Base-by-base conservation (phyloP, 35 echinoderm and acorn worm genomes). In the Apostichopus parvimensis region DNA sequence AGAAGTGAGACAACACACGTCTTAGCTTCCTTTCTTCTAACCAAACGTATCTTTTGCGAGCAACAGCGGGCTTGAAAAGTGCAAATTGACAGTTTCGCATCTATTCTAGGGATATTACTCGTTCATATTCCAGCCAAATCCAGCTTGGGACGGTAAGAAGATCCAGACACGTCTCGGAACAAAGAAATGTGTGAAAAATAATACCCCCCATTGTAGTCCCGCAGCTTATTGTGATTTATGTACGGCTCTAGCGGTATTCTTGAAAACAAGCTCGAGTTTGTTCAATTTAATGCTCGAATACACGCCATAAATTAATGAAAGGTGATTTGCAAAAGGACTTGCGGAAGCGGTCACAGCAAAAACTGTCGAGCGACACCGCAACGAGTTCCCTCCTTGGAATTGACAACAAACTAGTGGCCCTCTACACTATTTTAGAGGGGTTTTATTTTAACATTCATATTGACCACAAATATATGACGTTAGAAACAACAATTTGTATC, bases 211-310 rank as follows among this genome's bases (percentile, higher is more conserved):
- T 84, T 84, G 81, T 84, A 15, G 57, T 59, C 81, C 8, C 55
- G 17, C 81, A 18, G 56, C 17, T 84, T 59, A 58, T 23, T 84
- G 55, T 45, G 57, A 84, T 23, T 84, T 59, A 56, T 84, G 55
- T 84, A 55, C 24, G 81, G 81, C 81, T 84, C 54, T 58, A 55
- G n/a, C 54, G 20, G 81, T 58, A 22, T 58, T 84, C 81, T 23
- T 59, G 81, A 84, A 83, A 84, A 84, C 81, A 84, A 84, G 57
- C 55, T 24, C 54, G 58, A 18, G 81, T 84, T 84, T 84, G 81
- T 84, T 84, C 81, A 84, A 84, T 84, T 84, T 84, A 58, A 84
- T 84, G 81, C 81, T 84, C 81, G 54, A 84, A 59, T 84, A 59
- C 81, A 84, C 57, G 54, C 81, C 81, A 59, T 84, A 84, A 84